Conservation (phyloP, 2,113 vertebrate genomes). For the Podarcis cretensis region DNA sequence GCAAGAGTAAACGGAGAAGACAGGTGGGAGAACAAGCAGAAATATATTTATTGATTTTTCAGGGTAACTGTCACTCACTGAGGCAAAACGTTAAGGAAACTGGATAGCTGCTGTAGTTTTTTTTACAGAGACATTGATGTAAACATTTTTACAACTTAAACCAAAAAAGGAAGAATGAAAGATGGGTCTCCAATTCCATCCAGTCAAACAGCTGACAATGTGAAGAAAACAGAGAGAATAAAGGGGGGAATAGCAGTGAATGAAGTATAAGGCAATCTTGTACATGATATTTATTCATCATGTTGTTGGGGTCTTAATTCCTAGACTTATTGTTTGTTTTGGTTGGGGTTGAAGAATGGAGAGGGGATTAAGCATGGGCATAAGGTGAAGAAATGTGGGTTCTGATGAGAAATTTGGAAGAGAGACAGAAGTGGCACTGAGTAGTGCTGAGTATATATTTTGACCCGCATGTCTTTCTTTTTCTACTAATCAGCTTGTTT, state of each 20-base stretch:
- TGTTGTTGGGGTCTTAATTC: neutral
- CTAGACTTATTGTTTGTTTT: neutral
- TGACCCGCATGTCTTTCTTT: slow-evolving; percentile 45
- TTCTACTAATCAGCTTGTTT: slow-evolving; percentile 43
- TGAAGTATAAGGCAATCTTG: neutral
- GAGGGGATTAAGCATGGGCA: neutral
- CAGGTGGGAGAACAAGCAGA: slow-evolving; percentile 49
- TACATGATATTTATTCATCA: neutral
- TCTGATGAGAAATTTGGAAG: neutral
- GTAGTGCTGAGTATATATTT: too few species aligned
- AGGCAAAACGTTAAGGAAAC: slow-evolving; percentile 38
- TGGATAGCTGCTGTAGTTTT: slow-evolving; percentile 46
- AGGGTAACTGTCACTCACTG: slow-evolving; percentile 47
- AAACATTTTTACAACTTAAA: neutral
- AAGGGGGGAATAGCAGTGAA: neutral
- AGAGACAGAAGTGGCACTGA: neutral
- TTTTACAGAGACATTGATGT: neutral
- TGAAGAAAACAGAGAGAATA: neutral
- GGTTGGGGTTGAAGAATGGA: neutral
- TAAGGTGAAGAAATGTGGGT: neutral
- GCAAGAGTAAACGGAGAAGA: slow-evolving; percentile 52
- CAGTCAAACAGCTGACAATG: neutral
- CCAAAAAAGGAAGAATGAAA: neutral
- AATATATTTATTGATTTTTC: slow-evolving; percentile 40
- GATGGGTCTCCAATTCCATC: neutral